A percentile compares a stretch with the other conserved stretches of the same genome.
phyloP scores from a whole-genome alignment of 2,113 vertebrate genomes.

The Sprattus sprattus region DNA sequence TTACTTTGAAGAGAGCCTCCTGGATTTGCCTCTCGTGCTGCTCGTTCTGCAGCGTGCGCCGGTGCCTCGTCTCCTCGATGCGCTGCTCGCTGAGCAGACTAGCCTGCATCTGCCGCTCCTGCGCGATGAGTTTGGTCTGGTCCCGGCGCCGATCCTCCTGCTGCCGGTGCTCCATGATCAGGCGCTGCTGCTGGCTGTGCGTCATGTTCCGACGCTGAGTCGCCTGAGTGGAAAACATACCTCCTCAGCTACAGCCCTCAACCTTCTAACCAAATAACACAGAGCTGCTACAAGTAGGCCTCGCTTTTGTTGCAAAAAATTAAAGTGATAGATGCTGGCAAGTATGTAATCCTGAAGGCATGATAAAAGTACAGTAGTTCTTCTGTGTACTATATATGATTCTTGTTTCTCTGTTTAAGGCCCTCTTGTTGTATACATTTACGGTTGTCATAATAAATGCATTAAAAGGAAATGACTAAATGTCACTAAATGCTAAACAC shows the following conservation, averaged over 20 bases:
- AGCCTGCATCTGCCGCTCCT: conserved; percentile 54
- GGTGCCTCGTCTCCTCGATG: conserved; percentile 61
- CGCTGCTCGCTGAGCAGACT: conserved; percentile 63
- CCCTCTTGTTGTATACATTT: no score
- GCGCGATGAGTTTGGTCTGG: conserved; percentile 54
- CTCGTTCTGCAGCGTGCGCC: conserved; percentile 69
- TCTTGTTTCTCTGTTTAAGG: no score
- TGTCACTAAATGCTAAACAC: no score
- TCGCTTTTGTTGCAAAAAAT: no score
- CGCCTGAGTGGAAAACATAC: conserved; percentile 35
- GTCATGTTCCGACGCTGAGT: conserved; percentile 48
- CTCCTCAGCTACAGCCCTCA: neutral
- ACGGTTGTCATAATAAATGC: no score
- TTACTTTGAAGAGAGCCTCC: conserved; percentile 63
- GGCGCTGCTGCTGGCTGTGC: conserved; percentile 49
- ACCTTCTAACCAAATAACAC: neutral
- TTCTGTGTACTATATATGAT: no score
- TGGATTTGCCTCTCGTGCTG: conserved; percentile 72
- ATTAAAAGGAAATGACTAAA: no score
- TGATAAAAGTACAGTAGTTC: no score
- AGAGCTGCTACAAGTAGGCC: no score
- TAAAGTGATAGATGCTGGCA: no score
- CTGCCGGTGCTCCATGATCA: conserved; percentile 38
- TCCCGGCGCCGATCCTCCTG: conserved; percentile 57
- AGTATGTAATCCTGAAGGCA: no score